Evolutionary conservation across 2,113 vertebrate species (phyloP).

Genomic region (Galeopterus variegatus): DNA sequence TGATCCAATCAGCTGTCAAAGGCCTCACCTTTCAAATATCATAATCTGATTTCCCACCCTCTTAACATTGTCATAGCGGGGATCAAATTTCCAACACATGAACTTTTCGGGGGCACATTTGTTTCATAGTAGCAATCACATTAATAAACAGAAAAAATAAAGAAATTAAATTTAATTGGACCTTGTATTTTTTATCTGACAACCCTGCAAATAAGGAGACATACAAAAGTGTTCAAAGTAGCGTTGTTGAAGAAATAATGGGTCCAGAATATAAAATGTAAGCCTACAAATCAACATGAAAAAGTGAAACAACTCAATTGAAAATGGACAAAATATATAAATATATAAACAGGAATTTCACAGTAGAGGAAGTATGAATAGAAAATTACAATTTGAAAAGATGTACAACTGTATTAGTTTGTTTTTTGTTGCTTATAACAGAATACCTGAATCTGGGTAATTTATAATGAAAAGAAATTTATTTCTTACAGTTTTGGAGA

Average conservation of each 20-base stretch:
- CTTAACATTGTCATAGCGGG: too few species aligned
- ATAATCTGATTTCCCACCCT: too few species aligned
- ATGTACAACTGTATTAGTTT: neutral
- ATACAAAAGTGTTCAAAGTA: neutral
- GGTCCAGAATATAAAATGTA: neutral
- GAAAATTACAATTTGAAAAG: constrained; percentile 14
- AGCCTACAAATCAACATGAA: constrained; percentile 1
- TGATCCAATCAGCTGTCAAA: too few species aligned
- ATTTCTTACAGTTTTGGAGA: too few species aligned
- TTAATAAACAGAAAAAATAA: neutral
- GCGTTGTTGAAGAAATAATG: constrained; percentile 1
- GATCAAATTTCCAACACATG: too few species aligned
- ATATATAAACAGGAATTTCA: neutral
- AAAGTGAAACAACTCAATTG: neutral
- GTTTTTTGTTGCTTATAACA: too few species aligned
- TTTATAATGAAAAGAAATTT: too few species aligned
- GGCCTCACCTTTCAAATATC: too few species aligned
- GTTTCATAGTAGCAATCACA: too few species aligned
- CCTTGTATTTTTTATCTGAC: neutral
- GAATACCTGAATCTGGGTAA: too few species aligned
- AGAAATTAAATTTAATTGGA: constrained; percentile 34
- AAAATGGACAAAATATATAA: neutral
- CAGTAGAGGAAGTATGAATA: neutral
- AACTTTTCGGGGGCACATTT: too few species aligned
- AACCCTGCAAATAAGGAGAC: neutral